A percentile compares a stretch with the other conserved stretches of the same genome.
These are phyloP conservation scores for Corapipo altera DNA, from an alignment of 2,113 vertebrate species.

Conservation along the genomic window DNA sequence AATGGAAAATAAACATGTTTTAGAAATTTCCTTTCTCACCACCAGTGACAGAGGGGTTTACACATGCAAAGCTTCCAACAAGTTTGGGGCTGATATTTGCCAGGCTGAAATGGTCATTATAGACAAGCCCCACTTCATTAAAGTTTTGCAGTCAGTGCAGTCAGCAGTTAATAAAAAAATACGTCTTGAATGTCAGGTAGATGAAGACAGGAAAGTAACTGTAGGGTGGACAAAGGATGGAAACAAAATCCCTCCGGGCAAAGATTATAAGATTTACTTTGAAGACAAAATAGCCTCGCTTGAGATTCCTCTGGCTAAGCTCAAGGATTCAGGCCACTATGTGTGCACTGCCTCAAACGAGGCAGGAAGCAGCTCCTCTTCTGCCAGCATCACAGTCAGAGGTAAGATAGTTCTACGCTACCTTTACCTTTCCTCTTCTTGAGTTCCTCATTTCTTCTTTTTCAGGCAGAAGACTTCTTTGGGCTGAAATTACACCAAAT, in stretches of 20 bases:
- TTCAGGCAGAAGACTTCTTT: background rate
- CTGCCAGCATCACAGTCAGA: constrained; percentile 85
- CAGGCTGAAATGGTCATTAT: constrained; percentile 87
- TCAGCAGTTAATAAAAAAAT: constrained; percentile 87
- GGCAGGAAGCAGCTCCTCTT: constrained; percentile 89
- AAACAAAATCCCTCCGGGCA: constrained; percentile 88
- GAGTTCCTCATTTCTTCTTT: background rate
- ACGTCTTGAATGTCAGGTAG: constrained; percentile 91
- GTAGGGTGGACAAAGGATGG: constrained; percentile 91
- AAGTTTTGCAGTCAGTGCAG: constrained; percentile 81
- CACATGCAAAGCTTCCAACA: constrained; percentile 96
- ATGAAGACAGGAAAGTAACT: constrained; percentile 93
- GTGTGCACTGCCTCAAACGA: constrained; percentile 91
- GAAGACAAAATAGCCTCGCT: constrained; percentile 94
- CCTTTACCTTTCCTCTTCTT: background rate
- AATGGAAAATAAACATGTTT: constrained; percentile 86
- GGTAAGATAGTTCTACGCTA: constrained; percentile 80
- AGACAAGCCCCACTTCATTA: constrained; percentile 89
- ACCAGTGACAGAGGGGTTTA: constrained; percentile 85
- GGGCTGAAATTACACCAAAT: background rate
- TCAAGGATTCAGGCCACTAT: constrained; percentile 94
- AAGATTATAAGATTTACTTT: constrained; percentile 93
- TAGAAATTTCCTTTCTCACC: constrained; percentile 86
- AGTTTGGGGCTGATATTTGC: constrained; percentile 89
- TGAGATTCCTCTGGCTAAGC: constrained; percentile 91